These are phyloP conservation scores for Zoanthus solanderi DNA, from an alignment of 92 coral and sea anemone genomes.

Conservation along the genomic window DNA sequence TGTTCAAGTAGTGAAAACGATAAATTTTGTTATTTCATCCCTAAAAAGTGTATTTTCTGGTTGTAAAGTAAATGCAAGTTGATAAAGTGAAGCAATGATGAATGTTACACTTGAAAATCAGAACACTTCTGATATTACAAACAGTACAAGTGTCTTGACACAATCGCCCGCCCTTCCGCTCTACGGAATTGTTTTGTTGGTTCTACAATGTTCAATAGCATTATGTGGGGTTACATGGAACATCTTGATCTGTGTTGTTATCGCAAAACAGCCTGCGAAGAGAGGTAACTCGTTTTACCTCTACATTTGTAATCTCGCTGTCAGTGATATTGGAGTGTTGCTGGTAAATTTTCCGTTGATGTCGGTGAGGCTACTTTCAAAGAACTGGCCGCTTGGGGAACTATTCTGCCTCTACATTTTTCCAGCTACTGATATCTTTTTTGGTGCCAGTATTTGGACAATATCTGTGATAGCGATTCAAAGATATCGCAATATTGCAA, in stretches of 20 bases:
- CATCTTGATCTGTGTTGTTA: conserved; percentile 34
- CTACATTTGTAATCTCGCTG: conserved; percentile 34
- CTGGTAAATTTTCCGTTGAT: conserved; percentile 29
- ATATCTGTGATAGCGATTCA: conserved; percentile 39
- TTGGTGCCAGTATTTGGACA: conserved; percentile 48
- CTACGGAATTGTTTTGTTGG: not conserved
- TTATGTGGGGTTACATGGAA: conserved; percentile 39
- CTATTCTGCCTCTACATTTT: conserved; percentile 24
- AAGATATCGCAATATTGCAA: conserved; percentile 43
- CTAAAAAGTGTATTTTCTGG: no score
- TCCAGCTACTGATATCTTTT: conserved; percentile 39
- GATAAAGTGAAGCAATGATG: not conserved
- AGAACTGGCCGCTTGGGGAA: conserved; percentile 34
- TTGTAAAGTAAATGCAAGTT: not conserved
- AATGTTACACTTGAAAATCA: not conserved
- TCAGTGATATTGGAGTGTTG: conserved; percentile 45
- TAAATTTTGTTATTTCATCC: no score
- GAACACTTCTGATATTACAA: not conserved
- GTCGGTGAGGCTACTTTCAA: not conserved
- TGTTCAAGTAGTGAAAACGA: no score
- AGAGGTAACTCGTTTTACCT: conserved; percentile 20
- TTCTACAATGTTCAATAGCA: conserved; percentile 22
- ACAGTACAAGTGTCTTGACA: not conserved
- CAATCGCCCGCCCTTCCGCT: not conserved
- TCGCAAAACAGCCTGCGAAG: conserved; percentile 25